Percentiles rank a stretch among this genome's conserved stretches.
Evolutionary conservation across 92 coral and sea anemone genomes (phyloP).

Genomic region (Porites divaricata): DNA sequence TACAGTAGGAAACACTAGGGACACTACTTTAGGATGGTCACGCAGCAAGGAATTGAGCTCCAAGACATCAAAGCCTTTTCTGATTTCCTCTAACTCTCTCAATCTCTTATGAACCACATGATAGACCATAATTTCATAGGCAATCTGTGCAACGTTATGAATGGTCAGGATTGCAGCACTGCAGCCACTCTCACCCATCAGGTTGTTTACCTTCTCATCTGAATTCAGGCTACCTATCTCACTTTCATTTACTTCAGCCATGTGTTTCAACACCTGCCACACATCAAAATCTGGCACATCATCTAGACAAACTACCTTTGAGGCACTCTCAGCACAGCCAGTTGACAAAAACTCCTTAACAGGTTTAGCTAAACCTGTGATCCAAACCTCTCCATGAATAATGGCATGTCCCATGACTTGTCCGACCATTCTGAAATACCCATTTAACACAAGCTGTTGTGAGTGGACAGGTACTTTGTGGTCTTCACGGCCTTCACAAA

Average conservation of each 20-base stretch:
- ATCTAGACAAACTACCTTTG: conserved; percentile 16
- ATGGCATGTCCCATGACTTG: conserved; percentile 56
- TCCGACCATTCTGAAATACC: conserved; percentile 36
- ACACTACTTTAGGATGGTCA: conserved; percentile 39
- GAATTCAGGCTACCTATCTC: conserved; percentile 1
- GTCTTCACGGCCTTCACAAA: conserved; percentile 56
- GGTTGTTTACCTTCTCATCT: conserved; percentile 25
- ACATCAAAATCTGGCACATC: conserved; percentile 44
- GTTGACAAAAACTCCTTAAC: conserved; percentile 38
- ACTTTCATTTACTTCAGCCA: conserved; percentile 12
- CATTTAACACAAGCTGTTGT: conserved; percentile 53
- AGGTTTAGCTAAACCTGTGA: conserved; percentile 46
- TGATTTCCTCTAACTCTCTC: conserved; percentile 38
- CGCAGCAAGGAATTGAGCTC: conserved; percentile 15
- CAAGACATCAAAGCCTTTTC: conserved; percentile 47
- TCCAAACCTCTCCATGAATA: conserved; percentile 36
- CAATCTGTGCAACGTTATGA: conserved; percentile 35
- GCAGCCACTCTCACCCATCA: conserved; percentile 46
- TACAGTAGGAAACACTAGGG: conserved; percentile 41
- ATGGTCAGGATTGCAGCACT: conserved; percentile 26
- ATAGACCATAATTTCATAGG: conserved; percentile 52
- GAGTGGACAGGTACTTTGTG: conserved; percentile 63
- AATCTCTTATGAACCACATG: conserved; percentile 61
- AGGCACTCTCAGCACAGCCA: conserved; percentile 58
- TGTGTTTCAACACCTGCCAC: conserved; percentile 9